Evolutionary conservation across 2,888 invertebrate genomes (phyloP).

Genomic region (Tachystola acroxantha): DNA sequence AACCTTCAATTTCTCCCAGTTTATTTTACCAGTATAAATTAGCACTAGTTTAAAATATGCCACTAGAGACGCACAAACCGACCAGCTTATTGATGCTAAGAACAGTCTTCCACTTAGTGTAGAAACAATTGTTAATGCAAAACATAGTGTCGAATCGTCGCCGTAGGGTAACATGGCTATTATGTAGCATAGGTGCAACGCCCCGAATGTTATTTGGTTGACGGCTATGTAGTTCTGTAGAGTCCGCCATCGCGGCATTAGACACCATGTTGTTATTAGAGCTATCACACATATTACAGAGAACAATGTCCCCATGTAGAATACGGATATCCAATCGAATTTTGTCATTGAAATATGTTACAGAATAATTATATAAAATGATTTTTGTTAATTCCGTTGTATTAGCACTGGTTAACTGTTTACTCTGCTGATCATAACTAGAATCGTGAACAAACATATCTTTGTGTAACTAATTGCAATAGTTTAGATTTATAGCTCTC

Average conservation of each 20-base stretch:
- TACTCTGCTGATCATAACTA: too few relatives aligned
- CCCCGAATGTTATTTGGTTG: constrained; percentile 4
- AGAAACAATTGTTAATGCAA: background rate
- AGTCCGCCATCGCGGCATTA: constrained; percentile 10
- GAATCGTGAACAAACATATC: too few relatives aligned
- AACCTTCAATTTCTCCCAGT: constrained; percentile 6
- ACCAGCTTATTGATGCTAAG: constrained; percentile 6
- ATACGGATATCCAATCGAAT: background rate
- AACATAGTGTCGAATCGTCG: too few relatives aligned
- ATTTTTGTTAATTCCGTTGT: too few relatives aligned
- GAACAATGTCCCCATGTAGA: background rate
- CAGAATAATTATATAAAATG: too few relatives aligned
- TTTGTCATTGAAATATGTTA: too few relatives aligned
- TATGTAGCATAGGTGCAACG: background rate
- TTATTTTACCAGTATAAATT: background rate
- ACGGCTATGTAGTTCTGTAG: constrained; percentile 7
- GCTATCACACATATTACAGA: background rate
- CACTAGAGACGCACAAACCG: constrained; percentile 3
- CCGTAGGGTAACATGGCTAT: too few relatives aligned
- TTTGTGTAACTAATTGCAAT: too few relatives aligned
- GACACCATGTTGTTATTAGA: constrained; percentile 16
- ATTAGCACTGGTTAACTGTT: too few relatives aligned
- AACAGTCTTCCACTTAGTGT: too few relatives aligned
- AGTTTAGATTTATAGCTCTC: too few relatives aligned
- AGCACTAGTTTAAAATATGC: constrained; percentile 6